Evolutionary conservation across 1,140 invertebrate species (phyloP).

Genomic region (Pygmarrhopalites habei): DNA sequence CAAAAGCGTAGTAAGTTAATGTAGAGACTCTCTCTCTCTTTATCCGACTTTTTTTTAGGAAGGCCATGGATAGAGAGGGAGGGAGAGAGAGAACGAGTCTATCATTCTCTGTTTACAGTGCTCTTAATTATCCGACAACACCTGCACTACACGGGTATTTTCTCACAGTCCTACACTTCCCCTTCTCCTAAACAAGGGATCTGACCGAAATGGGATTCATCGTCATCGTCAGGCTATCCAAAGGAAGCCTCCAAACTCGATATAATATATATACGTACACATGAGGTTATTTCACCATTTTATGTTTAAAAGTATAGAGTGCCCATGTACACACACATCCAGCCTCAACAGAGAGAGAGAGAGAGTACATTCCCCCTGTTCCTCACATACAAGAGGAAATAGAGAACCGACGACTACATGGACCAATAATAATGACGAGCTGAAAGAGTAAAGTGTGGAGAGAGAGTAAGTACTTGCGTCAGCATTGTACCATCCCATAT

Average conservation of each 20-base stretch:
- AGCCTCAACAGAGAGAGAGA: no score
- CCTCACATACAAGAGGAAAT: no score
- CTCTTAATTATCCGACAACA: constrained; percentile 40
- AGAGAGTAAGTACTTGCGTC: no score
- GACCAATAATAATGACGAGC: no score
- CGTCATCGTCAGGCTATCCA: neutral
- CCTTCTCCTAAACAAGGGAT: constrained; percentile 21
- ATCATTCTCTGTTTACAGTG: constrained; percentile 37
- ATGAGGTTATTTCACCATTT: no score
- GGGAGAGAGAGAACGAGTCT: constrained; percentile 25
- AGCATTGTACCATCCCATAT: neutral
- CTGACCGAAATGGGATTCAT: constrained; percentile 17
- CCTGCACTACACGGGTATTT: constrained; percentile 37
- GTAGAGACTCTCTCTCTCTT: constrained; percentile 1
- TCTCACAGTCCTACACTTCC: constrained; percentile 37
- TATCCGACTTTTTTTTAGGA: constrained; percentile 16
- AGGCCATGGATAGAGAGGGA: constrained; percentile 12
- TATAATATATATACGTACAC: no score
- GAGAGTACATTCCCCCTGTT: no score
- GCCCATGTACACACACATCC: no score
- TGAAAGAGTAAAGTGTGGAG: no score
- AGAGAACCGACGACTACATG: no score
- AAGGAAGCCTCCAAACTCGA: no score
- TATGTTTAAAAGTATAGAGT: no score
- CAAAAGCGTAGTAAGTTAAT: neutral